A percentile compares a stretch with the other conserved stretches of the same genome.
Conservation (phyloP, 2,888 invertebrate genomes). For the Apomyelois bistriatella region DNA sequence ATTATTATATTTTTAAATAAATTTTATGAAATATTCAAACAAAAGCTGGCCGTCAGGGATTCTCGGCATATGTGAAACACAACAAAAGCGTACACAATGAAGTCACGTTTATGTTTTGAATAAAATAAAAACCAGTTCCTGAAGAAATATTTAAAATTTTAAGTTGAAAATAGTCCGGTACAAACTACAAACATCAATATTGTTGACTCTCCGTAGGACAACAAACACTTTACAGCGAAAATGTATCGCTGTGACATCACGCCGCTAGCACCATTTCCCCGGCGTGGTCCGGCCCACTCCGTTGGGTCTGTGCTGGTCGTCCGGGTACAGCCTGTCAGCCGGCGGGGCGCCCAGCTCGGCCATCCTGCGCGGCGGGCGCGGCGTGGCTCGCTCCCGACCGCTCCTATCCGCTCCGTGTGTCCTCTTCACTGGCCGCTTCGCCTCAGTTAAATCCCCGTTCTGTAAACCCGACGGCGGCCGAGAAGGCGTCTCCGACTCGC, state of each 20-base stretch:
- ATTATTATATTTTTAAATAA: no score
- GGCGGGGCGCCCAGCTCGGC: conserved; percentile 54
- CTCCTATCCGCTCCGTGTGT: conserved; percentile 65
- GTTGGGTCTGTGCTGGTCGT: conserved; percentile 41
- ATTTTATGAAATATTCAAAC: no score
- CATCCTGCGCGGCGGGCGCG: conserved; percentile 54
- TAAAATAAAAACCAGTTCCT: no score
- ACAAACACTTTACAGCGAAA: background rate
- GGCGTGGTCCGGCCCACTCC: conserved; percentile 28
- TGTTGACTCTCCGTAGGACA: no score
- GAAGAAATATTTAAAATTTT: no score
- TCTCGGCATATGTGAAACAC: no score
- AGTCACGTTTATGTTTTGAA: no score
- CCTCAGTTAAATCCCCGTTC: conserved; percentile 47
- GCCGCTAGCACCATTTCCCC: conserved; percentile 53
- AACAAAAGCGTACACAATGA: no score
- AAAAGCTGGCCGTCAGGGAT: no score
- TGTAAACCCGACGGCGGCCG: conserved; percentile 49
- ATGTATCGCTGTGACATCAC: background rate
- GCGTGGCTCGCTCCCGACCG: conserved; percentile 60
- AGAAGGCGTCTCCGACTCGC: conserved; percentile 66
- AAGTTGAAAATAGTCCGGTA: no score
- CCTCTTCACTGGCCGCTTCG: conserved; percentile 82
- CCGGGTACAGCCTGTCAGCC: conserved; percentile 64
- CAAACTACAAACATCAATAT: no score